Conservation (phyloP, 2,113 vertebrate genomes). For the Corythoichthys haematopterus region DNA sequence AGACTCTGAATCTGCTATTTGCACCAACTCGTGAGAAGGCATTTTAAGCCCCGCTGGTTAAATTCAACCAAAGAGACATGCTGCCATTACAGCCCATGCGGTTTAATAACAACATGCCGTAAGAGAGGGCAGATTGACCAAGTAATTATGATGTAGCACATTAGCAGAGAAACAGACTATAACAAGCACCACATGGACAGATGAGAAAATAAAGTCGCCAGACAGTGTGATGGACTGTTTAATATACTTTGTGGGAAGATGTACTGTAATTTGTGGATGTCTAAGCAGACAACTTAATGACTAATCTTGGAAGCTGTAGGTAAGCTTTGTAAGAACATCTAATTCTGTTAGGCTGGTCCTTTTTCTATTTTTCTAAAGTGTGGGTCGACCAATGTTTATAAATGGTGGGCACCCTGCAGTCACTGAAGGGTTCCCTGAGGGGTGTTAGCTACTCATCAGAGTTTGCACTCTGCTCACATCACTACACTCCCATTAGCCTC, state of each 20-base stretch:
- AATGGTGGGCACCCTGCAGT: slow-evolving; percentile 12
- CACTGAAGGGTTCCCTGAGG: slow-evolving; percentile 9
- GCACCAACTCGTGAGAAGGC: neutral
- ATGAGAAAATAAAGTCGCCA: neutral
- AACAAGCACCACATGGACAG: neutral
- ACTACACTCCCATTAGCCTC: slow-evolving; percentile 19
- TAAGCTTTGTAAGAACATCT: neutral
- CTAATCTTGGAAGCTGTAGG: neutral
- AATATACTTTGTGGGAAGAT: neutral
- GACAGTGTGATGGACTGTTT: neutral
- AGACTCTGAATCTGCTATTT: neutral
- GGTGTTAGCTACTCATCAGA: slow-evolving; percentile 21
- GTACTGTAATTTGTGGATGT: slow-evolving; percentile 1
- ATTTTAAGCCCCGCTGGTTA: neutral
- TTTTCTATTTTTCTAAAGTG: neutral
- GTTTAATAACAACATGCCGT: too few species aligned
- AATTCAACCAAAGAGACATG: neutral
- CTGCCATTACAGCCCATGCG: neutral
- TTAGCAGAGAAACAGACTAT: neutral
- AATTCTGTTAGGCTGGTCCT: neutral
- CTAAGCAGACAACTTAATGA: slow-evolving; percentile 1
- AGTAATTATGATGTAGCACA: neutral
- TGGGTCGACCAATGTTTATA: slow-evolving; percentile 8
- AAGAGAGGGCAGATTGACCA: neutral
- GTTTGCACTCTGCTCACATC: slow-evolving; percentile 29